phyloP scores from a whole-genome alignment of 2,888 invertebrate genomes.

The Volucella zonaria region DNA sequence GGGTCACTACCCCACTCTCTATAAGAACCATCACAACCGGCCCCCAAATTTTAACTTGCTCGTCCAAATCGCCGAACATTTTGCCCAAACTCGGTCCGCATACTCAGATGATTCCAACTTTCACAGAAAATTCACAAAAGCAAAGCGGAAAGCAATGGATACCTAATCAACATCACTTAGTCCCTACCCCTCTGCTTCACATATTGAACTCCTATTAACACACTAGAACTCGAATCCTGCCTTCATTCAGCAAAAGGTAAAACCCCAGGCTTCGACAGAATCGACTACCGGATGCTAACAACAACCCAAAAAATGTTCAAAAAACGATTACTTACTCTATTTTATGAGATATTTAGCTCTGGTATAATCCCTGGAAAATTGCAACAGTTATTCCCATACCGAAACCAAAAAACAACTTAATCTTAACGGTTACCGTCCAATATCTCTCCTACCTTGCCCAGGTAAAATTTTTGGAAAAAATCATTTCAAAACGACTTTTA shows the following conservation, averaged over 20 bases:
- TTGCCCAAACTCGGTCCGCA: background rate
- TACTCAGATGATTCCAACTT: background rate
- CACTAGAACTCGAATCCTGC: background rate
- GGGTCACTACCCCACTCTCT: background rate
- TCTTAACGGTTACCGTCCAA: slow-evolving; percentile 31
- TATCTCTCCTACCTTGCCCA: slow-evolving; percentile 44
- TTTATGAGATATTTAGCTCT: background rate
- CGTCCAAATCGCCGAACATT: background rate
- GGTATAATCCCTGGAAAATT: slow-evolving; percentile 27
- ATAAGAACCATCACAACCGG: background rate
- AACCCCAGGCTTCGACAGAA: slow-evolving; percentile 17
- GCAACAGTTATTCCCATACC: slow-evolving; percentile 49
- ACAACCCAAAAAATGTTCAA: slow-evolving; percentile 17
- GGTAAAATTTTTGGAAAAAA: slow-evolving; percentile 52
- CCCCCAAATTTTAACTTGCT: background rate
- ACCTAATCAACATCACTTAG: background rate
- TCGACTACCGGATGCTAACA: slow-evolving; percentile 6
- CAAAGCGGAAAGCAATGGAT: background rate
- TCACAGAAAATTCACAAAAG: background rate
- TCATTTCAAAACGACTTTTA: slow-evolving; percentile 16
- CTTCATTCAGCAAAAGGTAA: slow-evolving; percentile 21
- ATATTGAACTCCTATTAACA: slow-evolving; percentile 15
- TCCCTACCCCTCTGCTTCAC: slow-evolving; percentile 2
- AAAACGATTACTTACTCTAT: background rate
- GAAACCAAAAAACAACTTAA: slow-evolving; percentile 42